Evolutionary conservation across 2,113 vertebrate species (phyloP).

Genomic region (Gymnarchus niloticus): DNA sequence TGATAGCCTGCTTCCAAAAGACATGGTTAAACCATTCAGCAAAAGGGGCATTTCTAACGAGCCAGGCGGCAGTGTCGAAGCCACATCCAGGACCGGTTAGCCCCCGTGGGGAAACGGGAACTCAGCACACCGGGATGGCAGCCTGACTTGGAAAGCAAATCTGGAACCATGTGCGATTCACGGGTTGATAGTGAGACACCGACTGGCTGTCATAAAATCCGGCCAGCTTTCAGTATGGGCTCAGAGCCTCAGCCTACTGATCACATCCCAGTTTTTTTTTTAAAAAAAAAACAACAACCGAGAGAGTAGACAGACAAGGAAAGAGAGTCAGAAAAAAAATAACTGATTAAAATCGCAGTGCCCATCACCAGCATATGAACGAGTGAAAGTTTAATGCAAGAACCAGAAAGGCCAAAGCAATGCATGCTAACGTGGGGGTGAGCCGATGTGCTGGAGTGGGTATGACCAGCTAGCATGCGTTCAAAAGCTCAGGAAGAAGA

Average conservation of each 20-base stretch:
- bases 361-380: no score
- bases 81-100: no score
- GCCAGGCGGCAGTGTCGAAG: no score
- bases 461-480: no score
- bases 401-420: no score
- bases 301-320: not conserved
- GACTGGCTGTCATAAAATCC: not conserved
- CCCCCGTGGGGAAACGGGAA: no score
- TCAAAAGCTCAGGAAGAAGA: no score
- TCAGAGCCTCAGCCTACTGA: not conserved
- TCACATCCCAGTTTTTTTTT: not conserved
- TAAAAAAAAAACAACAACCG: not conserved
- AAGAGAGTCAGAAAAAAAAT: not conserved
- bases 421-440: no score
- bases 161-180: not conserved
- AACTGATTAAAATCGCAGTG: not conserved
- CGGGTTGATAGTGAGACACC: not conserved
- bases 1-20: not conserved
- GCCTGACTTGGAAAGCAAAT: not conserved
- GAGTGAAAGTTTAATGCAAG: no score
- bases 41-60: no score
- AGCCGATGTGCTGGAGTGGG: no score
- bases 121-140: not conserved
- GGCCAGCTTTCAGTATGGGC: not conserved
- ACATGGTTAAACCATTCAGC: no score